These are phyloP conservation scores for Charadrius vociferus DNA, from an alignment of 2,113 vertebrate species.

Conservation along the genomic window DNA sequence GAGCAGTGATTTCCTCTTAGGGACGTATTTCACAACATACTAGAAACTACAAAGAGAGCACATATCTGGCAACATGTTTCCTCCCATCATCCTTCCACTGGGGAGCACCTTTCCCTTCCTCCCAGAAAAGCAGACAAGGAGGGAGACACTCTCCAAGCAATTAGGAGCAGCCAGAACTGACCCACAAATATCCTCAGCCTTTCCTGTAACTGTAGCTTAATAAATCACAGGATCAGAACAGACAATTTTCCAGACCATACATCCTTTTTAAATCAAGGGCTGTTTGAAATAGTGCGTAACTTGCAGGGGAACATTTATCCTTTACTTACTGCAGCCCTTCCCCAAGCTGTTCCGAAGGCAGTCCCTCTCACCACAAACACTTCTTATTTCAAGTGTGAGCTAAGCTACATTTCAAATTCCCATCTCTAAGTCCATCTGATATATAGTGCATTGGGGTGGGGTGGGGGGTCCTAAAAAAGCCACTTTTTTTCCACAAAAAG, in stretches of 20 bases:
- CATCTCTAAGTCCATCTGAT: background rate
- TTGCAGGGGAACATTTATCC: background rate
- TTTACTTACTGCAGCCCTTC: background rate
- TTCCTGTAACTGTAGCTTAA: background rate
- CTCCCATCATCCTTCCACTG: background rate
- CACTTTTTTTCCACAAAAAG: background rate
- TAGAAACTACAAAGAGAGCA: background rate
- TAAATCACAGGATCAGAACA: background rate
- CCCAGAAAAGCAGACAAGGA: background rate
- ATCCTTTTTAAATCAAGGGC: background rate
- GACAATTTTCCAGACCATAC: no score
- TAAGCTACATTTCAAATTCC: background rate
- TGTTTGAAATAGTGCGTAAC: background rate
- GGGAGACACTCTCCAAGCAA: background rate
- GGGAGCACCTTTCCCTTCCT: background rate
- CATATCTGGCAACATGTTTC: background rate
- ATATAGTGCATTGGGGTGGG: no score
- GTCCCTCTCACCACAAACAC: rapidly evolving
- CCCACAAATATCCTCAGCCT: background rate
- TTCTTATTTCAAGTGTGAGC: background rate
- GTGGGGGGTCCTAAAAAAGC: background rate
- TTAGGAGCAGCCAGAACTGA: background rate
- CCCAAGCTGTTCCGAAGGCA: background rate
- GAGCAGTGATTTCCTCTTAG: background rate
- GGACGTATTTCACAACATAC: rapidly evolving